Evolutionary conservation across 1,140 invertebrate species (phyloP), one percentile per base, ranked within the genome.

Genomic region (Babylonia areolata): DNA sequence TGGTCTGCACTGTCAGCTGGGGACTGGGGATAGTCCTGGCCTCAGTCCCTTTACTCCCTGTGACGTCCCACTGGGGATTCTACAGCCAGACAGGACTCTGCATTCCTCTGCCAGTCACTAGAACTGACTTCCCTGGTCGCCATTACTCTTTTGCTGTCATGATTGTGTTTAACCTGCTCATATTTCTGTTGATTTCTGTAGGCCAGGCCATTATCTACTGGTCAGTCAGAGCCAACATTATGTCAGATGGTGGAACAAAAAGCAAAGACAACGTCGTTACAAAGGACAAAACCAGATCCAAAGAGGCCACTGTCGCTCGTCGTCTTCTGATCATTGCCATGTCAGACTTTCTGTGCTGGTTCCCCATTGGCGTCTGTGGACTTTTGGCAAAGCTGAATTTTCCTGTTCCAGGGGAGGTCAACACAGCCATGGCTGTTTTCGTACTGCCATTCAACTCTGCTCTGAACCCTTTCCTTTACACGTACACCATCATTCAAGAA

Each of bases 11-110:
- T 5, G 0, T 64, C 17, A 33, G 3, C 23, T 82, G 81, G 81
- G 54, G 35, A 0, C n/a, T 39, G 31, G 81, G 81, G 23, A 1
- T 42, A 11, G 11, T 79, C 31, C 77, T 82, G 51, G 81, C 81
- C 20, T 39, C 15, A 28, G 11, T 82, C 20, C n/a, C 54, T 54
- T 69, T 39, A 37, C 35, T 79, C 17, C 77, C 77, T 28, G 35
- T 58, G 31, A 81, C 80, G 1, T 54, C 80, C n/a, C 80, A 81
- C 80, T 81, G 80, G 80, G 11, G 17, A 3, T 81, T 81, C 54
- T 81, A 81, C 51, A 37, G 80, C 46, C 80, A 81, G 46, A 58
- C 80, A 31, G 54, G 80, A 28, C 58, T 81, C 28, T 81, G 80
- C 42, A 35, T 81, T 35, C 80, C 80, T 28, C 80, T 81, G 39